A percentile compares a stretch with the other conserved stretches of the same genome.
phyloP scores from a whole-genome alignment of 2,797 vertebrate species.

The Emys orbicularis region DNA sequence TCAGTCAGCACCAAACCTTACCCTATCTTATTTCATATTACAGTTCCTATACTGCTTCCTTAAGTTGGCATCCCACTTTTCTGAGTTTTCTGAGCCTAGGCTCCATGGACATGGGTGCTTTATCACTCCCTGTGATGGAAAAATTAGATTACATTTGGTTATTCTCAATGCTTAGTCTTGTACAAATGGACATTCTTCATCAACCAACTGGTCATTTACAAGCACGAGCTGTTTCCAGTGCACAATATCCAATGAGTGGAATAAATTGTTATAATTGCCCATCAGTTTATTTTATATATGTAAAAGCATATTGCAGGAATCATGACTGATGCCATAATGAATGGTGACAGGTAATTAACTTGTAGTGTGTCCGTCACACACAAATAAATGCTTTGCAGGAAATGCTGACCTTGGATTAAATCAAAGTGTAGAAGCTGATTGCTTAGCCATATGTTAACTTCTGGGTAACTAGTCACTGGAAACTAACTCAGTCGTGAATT shows the following conservation, averaged over 20 bases:
- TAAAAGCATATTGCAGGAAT: neutral
- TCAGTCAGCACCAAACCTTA: neutral
- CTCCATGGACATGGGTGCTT: neutral
- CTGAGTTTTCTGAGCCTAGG: neutral
- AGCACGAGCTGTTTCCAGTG: accelerated
- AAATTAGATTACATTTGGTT: neutral
- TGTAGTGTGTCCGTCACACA: neutral
- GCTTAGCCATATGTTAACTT: neutral
- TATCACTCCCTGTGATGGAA: neutral
- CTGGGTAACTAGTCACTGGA: slow-evolving; percentile 13
- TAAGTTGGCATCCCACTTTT: neutral
- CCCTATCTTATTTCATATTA: neutral
- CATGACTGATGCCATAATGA: slow-evolving; percentile 3
- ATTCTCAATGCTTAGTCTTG: neutral
- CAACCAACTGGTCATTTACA: neutral
- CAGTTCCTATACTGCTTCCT: neutral
- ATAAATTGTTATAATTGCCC: slow-evolving; percentile 26
- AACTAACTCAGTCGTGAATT: neutral
- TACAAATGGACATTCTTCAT: neutral
- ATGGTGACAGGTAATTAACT: slow-evolving; percentile 16
- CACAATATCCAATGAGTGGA: neutral
- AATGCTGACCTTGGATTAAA: neutral
- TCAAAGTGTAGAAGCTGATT: neutral
- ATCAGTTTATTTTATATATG: slow-evolving; percentile 5
- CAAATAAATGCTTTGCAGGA: neutral